Evolutionary conservation across 1,140 invertebrate species (phyloP).

Genomic region (Macrotrachela quadricornifera): DNA sequence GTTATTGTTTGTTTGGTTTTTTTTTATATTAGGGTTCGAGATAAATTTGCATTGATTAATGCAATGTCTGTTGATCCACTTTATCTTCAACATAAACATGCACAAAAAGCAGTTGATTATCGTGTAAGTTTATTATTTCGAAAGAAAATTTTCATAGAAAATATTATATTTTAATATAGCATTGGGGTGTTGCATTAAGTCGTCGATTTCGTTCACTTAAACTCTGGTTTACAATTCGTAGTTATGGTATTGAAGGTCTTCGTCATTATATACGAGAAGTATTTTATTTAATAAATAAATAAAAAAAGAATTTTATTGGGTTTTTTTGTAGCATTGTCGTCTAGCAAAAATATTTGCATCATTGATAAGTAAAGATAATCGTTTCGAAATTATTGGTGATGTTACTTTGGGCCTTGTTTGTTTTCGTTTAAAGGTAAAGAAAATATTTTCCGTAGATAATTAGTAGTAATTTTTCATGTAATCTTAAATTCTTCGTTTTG

Average conservation of each 20-base stretch:
- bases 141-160: too few species aligned
- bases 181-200: constrained; percentile 93
- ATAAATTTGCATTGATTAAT: constrained; percentile 57
- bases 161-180: constrained; percentile 35
- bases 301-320: too few species aligned
- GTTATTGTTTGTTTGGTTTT: too few species aligned
- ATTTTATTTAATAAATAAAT: too few species aligned
- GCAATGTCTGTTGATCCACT: constrained; percentile 88
- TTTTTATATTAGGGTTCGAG: constrained; percentile 57
- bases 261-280: constrained; percentile 58
- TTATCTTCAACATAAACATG: constrained; percentile 84
- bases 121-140: constrained; percentile 29
- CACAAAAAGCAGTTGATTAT: constrained; percentile 80
- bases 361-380: constrained; percentile 54
- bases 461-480: too few species aligned
- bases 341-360: constrained; percentile 78
- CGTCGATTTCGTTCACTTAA: constrained; percentile 76
- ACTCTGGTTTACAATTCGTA: constrained; percentile 85
- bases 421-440: constrained; percentile 54
- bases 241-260: constrained; percentile 73
- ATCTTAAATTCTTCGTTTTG: too few species aligned
- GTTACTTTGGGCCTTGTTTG: constrained; percentile 80
- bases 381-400: constrained; percentile 83
- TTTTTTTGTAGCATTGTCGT: constrained; percentile 48
- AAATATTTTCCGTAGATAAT: neutral